Percentiles rank a stretch among this genome's conserved stretches.
These are phyloP conservation scores for Ceratitis capitata DNA, from an alignment of 1,140 invertebrate species.

Conservation along the genomic window DNA sequence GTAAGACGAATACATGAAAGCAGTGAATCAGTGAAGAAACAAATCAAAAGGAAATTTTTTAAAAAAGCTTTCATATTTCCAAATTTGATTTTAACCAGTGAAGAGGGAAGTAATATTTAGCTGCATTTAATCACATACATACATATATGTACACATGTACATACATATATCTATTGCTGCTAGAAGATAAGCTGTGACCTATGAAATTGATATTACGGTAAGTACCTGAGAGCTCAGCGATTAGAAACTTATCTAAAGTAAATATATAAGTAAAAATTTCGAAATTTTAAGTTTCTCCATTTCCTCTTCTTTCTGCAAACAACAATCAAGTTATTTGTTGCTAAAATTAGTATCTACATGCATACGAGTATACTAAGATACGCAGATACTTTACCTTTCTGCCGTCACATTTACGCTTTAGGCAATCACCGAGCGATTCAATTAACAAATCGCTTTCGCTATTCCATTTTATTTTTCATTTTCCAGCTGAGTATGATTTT, in stretches of 20 bases:
- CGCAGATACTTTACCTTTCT: neutral
- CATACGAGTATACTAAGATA: no score
- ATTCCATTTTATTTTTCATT: neutral
- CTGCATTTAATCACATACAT: neutral
- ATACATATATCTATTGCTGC: no score
- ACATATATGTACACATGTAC: neutral
- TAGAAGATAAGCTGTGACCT: no score
- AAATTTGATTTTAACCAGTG: neutral
- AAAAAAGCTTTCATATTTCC: neutral
- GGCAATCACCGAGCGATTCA: neutral
- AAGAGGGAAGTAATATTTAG: neutral
- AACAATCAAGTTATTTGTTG: neutral
- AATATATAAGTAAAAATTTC: neutral
- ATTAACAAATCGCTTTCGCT: neutral
- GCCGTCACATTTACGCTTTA: neutral
- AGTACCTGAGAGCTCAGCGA: neutral
- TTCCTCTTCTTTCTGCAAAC: neutral
- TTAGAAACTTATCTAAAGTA: neutral
- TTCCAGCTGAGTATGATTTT: neutral
- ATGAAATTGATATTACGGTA: no score
- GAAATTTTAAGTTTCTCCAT: neutral
- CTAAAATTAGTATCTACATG: neutral
- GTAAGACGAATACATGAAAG: neutral
- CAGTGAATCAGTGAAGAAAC: neutral
- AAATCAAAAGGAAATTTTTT: neutral